Base-by-base conservation (phyloP, 1,140 invertebrate genomes). In the Drosophila leontia region DNA sequence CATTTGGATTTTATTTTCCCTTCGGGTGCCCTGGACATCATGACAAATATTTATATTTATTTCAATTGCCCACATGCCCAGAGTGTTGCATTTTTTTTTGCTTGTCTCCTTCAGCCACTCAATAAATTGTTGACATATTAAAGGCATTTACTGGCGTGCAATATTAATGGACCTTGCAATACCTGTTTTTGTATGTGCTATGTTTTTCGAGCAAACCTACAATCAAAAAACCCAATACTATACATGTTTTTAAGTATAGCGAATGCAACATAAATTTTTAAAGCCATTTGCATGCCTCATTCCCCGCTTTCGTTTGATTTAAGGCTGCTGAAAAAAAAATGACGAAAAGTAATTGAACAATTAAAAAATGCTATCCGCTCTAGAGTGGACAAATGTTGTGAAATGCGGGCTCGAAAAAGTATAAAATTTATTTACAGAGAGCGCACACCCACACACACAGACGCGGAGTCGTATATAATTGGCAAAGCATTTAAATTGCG, bases 31-130 rank as follows among this genome's bases (percentile, higher is more conserved):
- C 51, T 44, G 32, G 9, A 42, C 17, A 42, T 13, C 17, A 23
- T 35, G 48, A 12, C 37, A 64, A 62, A 53, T 56, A 58, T 15
- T 69, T 75, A 81, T 71, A 81, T 86, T 71, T 72, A 75, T 78
- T 67, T 59, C 19, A 60, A 56, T 77, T 57, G 57, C 53, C 34
- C 37, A 53, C 44, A 57, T 69, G 67, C 35, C 35, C n/a, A 41
- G 29, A 45, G 53, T n/a, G 47, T 72, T 41, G 26, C n/a, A 15
- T 15, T 29, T 61, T 29, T 61, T 69, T 60, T 60, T 19, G 29
- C 23, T 3, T n/a, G 17, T n/a, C 6, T 23, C 19, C 56, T 44
- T 55, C 35, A 39, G 51, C 62, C 35, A 77, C 44, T 58, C 60
- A 44, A 75, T 58, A 76, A 75, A 76, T 65, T 26, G 51, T 75